Percentiles rank a stretch among this genome's conserved stretches.
phyloP scores from a whole-genome alignment of 2,888 invertebrate genomes.

The Cepaea hortensis region DNA sequence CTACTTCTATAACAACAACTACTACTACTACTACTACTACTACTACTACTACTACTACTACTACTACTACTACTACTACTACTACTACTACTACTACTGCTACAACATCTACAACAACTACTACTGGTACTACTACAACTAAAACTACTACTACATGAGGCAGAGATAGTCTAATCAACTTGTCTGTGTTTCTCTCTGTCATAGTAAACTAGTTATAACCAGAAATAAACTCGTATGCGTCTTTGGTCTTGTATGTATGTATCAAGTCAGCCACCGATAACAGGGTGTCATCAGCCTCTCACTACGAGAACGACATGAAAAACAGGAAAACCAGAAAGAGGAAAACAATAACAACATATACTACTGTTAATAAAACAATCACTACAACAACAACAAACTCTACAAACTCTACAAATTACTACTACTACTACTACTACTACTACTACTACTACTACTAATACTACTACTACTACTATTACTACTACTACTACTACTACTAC shows the following conservation, averaged over 20 bases:
- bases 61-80: slow-evolving; percentile 8
- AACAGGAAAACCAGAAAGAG: no score
- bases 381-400: neutral
- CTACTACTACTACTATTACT: neutral
- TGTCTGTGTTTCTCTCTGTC: no score
- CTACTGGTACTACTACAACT: slow-evolving; percentile 1
- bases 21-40: slow-evolving; percentile 8
- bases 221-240: no score
- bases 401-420: neutral
- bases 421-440: neutral
- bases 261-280: no score
- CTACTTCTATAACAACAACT: neutral
- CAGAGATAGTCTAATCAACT: no score
- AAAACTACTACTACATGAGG: neutral
- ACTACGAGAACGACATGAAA: no score
- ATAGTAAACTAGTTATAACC: no score
- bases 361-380: neutral
- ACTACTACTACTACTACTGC: slow-evolving; percentile 27
- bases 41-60: slow-evolving; percentile 5
- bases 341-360: neutral
- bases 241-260: no score
- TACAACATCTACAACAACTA: slow-evolving; percentile 13
- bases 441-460: neutral
- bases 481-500: slow-evolving; percentile 9
- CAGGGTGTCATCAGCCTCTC: no score